These are phyloP conservation scores for Megathymus violae DNA, from an alignment of 1,140 invertebrate species.

Conservation along the genomic window DNA sequence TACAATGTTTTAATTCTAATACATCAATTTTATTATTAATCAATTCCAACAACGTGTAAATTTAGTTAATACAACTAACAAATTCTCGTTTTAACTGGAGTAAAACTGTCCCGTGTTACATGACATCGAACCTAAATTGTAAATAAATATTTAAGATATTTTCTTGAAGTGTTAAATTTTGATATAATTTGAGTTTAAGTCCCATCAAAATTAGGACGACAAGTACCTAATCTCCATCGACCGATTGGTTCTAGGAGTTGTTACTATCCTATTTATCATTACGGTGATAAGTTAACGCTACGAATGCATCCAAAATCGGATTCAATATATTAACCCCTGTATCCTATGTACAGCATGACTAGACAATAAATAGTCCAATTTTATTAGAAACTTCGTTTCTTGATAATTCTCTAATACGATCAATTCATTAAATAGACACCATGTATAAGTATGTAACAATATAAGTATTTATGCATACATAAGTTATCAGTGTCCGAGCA, in stretches of 20 bases:
- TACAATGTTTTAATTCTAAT: slow-evolving; percentile 16
- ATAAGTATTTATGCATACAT: slow-evolving; percentile 2
- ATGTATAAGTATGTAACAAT: slow-evolving; percentile 18
- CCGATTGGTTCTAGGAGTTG: background rate
- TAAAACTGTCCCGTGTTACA: background rate
- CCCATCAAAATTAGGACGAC: background rate
- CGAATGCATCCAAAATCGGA: slow-evolving; percentile 38
- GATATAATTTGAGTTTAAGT: slow-evolving; percentile 6
- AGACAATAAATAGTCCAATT: slow-evolving; percentile 34
- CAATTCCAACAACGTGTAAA: slow-evolving; percentile 65
- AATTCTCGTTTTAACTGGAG: background rate
- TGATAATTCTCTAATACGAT: slow-evolving; percentile 29
- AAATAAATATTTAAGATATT: background rate
- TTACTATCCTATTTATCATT: slow-evolving; percentile 19
- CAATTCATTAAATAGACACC: slow-evolving; percentile 33
- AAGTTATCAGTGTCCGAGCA: background rate
- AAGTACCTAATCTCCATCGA: background rate
- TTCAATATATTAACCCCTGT: slow-evolving; percentile 37
- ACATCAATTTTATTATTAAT: slow-evolving; percentile 35
- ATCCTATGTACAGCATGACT: slow-evolving; percentile 39
- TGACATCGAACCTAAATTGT: background rate
- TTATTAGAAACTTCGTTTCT: slow-evolving; percentile 39
- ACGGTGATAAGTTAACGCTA: slow-evolving; percentile 24
- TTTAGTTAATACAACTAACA: slow-evolving; percentile 40
- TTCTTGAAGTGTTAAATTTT: slow-evolving; percentile 1